A percentile compares a stretch with the other conserved stretches of the same genome.
These are phyloP conservation scores for Thelaira solivaga DNA, from an alignment of 2,888 invertebrate species.

Conservation along the genomic window DNA sequence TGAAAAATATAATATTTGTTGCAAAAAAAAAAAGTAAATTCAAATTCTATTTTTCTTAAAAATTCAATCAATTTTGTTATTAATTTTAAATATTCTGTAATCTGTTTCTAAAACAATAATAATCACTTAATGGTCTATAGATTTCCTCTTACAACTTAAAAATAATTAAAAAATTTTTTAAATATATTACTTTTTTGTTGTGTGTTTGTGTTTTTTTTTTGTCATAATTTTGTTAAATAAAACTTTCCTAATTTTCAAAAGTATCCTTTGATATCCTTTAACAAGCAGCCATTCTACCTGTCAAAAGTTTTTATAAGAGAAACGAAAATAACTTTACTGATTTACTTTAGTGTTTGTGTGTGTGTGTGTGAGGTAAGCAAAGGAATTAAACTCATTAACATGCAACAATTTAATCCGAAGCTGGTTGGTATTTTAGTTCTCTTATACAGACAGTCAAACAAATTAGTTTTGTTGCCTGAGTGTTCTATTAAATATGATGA, in stretches of 20 bases:
- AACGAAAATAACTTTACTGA: neutral
- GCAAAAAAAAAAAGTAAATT: too few relatives aligned
- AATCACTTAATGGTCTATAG: slow-evolving; percentile 7
- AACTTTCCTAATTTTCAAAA: slow-evolving; percentile 23
- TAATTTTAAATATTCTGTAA: too few relatives aligned
- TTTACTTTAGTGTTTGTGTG: neutral
- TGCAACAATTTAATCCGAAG: slow-evolving; percentile 50
- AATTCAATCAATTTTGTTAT: too few relatives aligned
- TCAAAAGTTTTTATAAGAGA: neutral
- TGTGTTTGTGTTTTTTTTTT: slow-evolving; percentile 3
- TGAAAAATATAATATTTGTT: too few relatives aligned
- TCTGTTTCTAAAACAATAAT: too few relatives aligned
- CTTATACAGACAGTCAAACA: too few relatives aligned
- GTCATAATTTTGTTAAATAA: slow-evolving; percentile 27
- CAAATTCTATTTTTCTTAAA: too few relatives aligned
- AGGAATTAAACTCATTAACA: slow-evolving; percentile 60
- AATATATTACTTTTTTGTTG: too few relatives aligned
- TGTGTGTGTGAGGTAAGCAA: neutral
- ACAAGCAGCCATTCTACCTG: slow-evolving; percentile 11
- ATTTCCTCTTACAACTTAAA: slow-evolving; percentile 2
- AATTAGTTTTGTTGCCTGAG: slow-evolving; percentile 3
- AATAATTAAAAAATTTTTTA: slow-evolving; percentile 16
- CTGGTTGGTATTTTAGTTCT: slow-evolving; percentile 38
- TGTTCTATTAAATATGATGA: slow-evolving; percentile 34
- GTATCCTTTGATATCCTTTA: slow-evolving; percentile 31